Percentiles rank a stretch among this genome's conserved stretches.
Conservation (phyloP, 2,113 vertebrate genomes). For the Chaenocephalus aceratus region DNA sequence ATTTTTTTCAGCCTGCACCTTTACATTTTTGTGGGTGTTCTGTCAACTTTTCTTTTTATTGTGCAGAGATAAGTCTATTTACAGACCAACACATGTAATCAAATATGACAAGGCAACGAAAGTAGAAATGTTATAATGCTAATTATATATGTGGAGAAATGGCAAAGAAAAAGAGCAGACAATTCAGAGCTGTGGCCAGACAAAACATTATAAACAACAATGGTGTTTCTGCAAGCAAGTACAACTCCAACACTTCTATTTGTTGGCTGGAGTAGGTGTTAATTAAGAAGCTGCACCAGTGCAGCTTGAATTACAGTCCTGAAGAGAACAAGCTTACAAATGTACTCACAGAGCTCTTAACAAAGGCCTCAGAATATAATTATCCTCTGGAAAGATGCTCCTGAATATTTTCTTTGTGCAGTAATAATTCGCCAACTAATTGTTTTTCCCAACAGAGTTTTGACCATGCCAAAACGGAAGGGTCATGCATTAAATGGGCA, state of each 20-base stretch:
- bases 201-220: slow-evolving; percentile 66
- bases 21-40: slow-evolving; percentile 15
- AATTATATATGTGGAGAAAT: slow-evolving; percentile 57
- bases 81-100: slow-evolving; percentile 43
- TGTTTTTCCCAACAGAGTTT: slow-evolving; percentile 35
- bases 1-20: slow-evolving; percentile 13
- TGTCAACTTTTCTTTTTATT: slow-evolving; percentile 8
- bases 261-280: slow-evolving; percentile 71
- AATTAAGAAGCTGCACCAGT: slow-evolving; percentile 73
- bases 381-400: slow-evolving; percentile 51
- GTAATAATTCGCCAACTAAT: slow-evolving; percentile 50
- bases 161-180: slow-evolving; percentile 38
- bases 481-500: slow-evolving; percentile 41
- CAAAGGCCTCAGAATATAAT: slow-evolving; percentile 61
- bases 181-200: slow-evolving; percentile 55
- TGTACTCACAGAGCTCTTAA: slow-evolving; percentile 59
- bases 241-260: slow-evolving; percentile 63
- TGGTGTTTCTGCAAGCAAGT: slow-evolving; percentile 55
- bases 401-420: slow-evolving; percentile 41
- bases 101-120: slow-evolving; percentile 41
- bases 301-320: slow-evolving; percentile 61
- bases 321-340: slow-evolving; percentile 64
- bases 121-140: slow-evolving; percentile 37
- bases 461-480: slow-evolving; percentile 33
- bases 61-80: slow-evolving; percentile 9